Base-by-base conservation (phyloP, 2,797 vertebrate genomes). In the Poeciliopsis presidionis region DNA sequence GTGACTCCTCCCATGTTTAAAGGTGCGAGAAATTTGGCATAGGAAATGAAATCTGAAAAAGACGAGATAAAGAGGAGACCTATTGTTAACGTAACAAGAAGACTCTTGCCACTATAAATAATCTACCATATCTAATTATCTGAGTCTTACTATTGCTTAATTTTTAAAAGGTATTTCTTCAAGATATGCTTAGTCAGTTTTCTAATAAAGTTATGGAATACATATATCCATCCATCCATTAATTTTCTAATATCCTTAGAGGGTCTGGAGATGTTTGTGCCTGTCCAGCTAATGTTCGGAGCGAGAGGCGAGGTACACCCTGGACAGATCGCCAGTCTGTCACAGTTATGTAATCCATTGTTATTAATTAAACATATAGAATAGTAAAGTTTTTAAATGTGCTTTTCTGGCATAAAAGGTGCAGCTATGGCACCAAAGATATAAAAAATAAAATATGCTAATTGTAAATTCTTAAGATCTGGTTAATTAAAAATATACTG, bases 1-100 rank as follows among this genome's bases (percentile, higher is more conserved):
- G 14, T 95, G 75, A 96, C 90, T 28, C 95, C 96, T 4, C 75
- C 87, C 96, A 96, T 96, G 86, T 96, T 95, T n/a, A 97, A 82
- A 30, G 83, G 59, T 0, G 95, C 96, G 61, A 43, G 13, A 86
- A 95, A 96, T 36, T 74, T 85, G 76, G 85, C 77, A 73, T 92
- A 89, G 78, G 83, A 88, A 18, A 83, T 80, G 12, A 79, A 80
- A 86, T 87, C 96, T 96, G 84, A 76, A 92, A 91, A 80, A 28
- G 7, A 81, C 0, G 0, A 88, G 3, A 85, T 77, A 14, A 28
- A 72, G 20, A 84, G 11, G 1, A 59, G 57, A 22, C 5, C 33
- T 51, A 12, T 74, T 47, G 6, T 12, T 75, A 53, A 39, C 36
- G 5, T 5, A 39, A 39, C 36, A 39, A 39, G 36, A 36, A 36